A percentile compares a stretch with the other conserved stretches of the same genome.
These are phyloP conservation scores for Scarus forsteni DNA, from an alignment of 2,797 vertebrate species.

Conservation along the genomic window DNA sequence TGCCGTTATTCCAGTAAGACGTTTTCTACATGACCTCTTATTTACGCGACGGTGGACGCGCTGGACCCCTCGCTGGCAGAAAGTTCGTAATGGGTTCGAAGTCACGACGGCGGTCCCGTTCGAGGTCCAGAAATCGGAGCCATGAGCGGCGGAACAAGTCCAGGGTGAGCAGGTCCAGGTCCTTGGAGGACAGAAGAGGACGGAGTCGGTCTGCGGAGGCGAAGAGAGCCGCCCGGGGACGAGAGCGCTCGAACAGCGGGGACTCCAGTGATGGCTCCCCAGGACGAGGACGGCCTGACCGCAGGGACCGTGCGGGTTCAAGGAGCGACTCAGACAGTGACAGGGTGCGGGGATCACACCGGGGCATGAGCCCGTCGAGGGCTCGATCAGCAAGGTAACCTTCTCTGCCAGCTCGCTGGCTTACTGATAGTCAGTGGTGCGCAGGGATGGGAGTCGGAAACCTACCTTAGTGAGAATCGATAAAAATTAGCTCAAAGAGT, in stretches of 20 bases:
- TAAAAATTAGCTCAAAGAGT: too few species aligned
- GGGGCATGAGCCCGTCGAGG: slow-evolving; percentile 51
- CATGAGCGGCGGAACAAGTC: slow-evolving; percentile 49
- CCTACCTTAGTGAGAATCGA: too few species aligned
- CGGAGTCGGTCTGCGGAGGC: slow-evolving; percentile 59
- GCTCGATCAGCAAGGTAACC: slow-evolving; percentile 72
- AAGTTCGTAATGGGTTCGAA: slow-evolving; percentile 73
- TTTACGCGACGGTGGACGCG: slow-evolving; percentile 70
- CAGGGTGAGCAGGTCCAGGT: slow-evolving; percentile 62
- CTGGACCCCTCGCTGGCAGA: slow-evolving; percentile 41
- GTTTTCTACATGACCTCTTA: slow-evolving; percentile 47
- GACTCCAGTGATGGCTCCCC: slow-evolving; percentile 68
- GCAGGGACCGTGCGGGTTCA: slow-evolving; percentile 43
- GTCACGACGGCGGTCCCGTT: slow-evolving; percentile 66
- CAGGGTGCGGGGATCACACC: slow-evolving; percentile 20
- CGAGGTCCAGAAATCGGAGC: slow-evolving; percentile 62
- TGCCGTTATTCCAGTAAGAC: accelerated
- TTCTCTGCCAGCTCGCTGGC: too few species aligned
- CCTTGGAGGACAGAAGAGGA: slow-evolving; percentile 59
- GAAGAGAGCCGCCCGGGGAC: slow-evolving; percentile 46
- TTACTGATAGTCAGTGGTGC: too few species aligned
- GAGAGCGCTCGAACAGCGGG: slow-evolving; percentile 69
- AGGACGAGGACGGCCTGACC: slow-evolving; percentile 56
- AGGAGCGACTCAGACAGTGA: slow-evolving; percentile 73
- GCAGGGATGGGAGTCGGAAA: too few species aligned